These are phyloP conservation scores for Cynaeus angustus DNA, from an alignment of 2,888 invertebrate species.

Conservation along the genomic window DNA sequence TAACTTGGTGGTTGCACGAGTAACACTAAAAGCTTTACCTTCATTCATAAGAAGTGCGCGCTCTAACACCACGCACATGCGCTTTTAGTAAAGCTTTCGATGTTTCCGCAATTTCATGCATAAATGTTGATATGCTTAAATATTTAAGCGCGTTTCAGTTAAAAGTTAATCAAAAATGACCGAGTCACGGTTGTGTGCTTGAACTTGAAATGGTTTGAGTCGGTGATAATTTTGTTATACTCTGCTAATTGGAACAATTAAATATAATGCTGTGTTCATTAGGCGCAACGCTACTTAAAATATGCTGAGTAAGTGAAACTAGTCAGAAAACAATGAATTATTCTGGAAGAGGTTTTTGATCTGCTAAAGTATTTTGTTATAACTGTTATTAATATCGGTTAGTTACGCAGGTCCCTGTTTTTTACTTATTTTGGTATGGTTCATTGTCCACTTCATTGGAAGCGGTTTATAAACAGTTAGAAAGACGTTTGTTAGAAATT, in stretches of 20 bases:
- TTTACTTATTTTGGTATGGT: not conserved
- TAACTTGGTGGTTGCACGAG: slow-evolving; percentile 15
- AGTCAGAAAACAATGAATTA: not conserved
- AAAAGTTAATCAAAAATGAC: not conserved
- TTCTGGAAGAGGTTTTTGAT: not conserved
- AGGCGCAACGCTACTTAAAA: too few species aligned
- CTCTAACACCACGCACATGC: slow-evolving; percentile 20
- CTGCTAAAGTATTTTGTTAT: too few species aligned
- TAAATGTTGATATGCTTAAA: not conserved
- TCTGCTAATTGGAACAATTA: not conserved
- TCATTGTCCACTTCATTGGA: too few species aligned
- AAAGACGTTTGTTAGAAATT: not conserved
- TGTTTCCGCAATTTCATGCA: slow-evolving; percentile 11
- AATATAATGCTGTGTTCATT: not conserved
- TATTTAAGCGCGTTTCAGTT: not conserved
- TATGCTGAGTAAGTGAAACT: too few species aligned
- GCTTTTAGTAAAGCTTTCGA: slow-evolving; percentile 18
- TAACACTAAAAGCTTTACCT: slow-evolving; percentile 31
- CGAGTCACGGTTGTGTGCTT: not conserved
- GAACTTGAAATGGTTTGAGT: not conserved
- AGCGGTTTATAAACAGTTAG: not conserved
- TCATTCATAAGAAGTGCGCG: slow-evolving; percentile 34
- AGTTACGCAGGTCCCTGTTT: not conserved
- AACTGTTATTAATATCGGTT: not conserved
- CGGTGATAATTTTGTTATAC: not conserved